phyloP scores from a whole-genome alignment of 2,888 invertebrate species.

The Thera britannica region DNA sequence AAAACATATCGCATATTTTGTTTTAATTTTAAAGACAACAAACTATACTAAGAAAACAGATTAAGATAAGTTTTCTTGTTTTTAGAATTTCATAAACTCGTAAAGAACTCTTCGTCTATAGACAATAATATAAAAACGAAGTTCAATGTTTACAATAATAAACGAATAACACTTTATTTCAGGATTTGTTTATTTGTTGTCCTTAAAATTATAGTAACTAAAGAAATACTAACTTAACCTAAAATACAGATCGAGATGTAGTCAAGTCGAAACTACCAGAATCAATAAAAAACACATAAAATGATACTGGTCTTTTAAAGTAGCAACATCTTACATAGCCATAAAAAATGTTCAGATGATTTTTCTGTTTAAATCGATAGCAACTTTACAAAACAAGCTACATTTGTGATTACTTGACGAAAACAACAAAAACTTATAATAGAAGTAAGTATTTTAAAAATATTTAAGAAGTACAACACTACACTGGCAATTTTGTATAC shows the following conservation, averaged over 20 bases:
- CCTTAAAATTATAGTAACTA: constrained; percentile 37
- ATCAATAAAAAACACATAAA: constrained; percentile 32
- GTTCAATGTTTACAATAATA: constrained; percentile 2
- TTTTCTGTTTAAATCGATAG: neutral
- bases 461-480: constrained; percentile 2
- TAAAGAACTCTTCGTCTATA: neutral
- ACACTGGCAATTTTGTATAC: constrained; percentile 29
- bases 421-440: constrained; percentile 1
- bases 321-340: constrained; percentile 20
- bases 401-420: neutral
- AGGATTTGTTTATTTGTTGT: constrained; percentile 38
- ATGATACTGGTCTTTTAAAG: constrained; percentile 39
- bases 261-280: constrained; percentile 41
- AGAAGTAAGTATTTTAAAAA: constrained; percentile 5
- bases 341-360: constrained; percentile 7
- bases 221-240: constrained; percentile 19
- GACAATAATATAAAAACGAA: neutral
- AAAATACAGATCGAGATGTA: constrained; percentile 39
- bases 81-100: neutral
- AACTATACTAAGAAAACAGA: constrained; percentile 7
- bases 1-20: constrained; percentile 31
- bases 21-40: constrained; percentile 37
- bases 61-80: neutral
- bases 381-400: no score
- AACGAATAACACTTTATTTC: constrained; percentile 14